Evolutionary conservation across 1,140 invertebrate species (phyloP).

Genomic region (Zelostemma sp.): DNA sequence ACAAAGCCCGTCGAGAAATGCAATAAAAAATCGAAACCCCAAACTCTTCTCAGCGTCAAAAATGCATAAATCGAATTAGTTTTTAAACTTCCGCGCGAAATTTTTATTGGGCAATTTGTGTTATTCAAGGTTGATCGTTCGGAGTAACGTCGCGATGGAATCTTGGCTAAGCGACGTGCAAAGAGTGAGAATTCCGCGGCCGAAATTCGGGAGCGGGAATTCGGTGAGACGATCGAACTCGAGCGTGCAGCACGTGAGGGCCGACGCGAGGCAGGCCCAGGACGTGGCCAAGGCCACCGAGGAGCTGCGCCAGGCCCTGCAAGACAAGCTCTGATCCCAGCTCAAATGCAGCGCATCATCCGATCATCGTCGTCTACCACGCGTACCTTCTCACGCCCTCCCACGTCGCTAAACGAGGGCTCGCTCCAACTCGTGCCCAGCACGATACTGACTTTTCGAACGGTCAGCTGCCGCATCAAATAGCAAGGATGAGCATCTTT

Average conservation of each 20-base stretch:
- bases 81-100: no score
- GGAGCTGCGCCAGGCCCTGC: constrained; percentile 78
- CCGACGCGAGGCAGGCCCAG: constrained; percentile 62
- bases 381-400: constrained; percentile 26
- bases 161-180: constrained; percentile 86
- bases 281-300: constrained; percentile 79
- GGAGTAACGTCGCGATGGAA: constrained; percentile 74
- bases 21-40: no score
- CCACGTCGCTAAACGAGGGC: constrained; percentile 8
- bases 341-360: constrained; percentile 11
- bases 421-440: background rate
- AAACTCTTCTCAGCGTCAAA: no score
- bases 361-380: constrained; percentile 23
- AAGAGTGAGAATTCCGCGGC: constrained; percentile 83
- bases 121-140: background rate
- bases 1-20: no score
- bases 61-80: no score
- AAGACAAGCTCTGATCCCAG: constrained; percentile 78
- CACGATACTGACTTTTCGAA: background rate
- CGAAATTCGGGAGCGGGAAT: constrained; percentile 81
- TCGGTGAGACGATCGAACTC: constrained; percentile 65
- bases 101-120: no score
- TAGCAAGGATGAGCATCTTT: constrained; percentile 1
- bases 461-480: background rate
- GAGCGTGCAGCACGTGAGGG: constrained; percentile 57